Percentiles rank a stretch among this genome's conserved stretches.
These are phyloP conservation scores for Ornithoptera alexandrae DNA, from an alignment of 2,888 invertebrate species.

Conservation along the genomic window DNA sequence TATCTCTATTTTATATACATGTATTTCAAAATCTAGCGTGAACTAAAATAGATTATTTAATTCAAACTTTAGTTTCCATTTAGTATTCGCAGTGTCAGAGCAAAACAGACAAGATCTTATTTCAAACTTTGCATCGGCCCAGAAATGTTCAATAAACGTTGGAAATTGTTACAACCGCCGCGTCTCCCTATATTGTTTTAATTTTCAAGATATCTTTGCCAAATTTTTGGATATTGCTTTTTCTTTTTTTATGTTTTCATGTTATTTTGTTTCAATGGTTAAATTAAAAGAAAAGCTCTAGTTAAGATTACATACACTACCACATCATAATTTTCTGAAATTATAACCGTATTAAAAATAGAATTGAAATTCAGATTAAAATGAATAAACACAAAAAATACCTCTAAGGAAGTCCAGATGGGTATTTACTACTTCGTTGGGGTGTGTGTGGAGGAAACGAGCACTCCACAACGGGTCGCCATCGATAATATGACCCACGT, in stretches of 20 bases:
- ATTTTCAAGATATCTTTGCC: constrained; percentile 25
- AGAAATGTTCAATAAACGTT: constrained; percentile 28
- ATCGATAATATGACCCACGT: constrained; percentile 87
- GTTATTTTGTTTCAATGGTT: neutral
- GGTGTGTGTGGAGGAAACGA: constrained; percentile 88
- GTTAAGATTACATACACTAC: neutral
- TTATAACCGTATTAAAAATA: no score
- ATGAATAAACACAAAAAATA: constrained; percentile 42
- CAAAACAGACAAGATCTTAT: constrained; percentile 24
- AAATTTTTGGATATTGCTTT: constrained; percentile 7
- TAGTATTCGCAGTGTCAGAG: constrained; percentile 10
- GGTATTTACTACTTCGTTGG: constrained; percentile 87
- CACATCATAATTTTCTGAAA: no score
- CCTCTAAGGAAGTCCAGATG: constrained; percentile 91
- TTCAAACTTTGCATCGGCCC: constrained; percentile 27
- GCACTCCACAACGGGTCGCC: constrained; percentile 95
- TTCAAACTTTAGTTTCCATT: constrained; percentile 17
- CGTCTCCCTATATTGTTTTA: constrained; percentile 26
- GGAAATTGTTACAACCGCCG: constrained; percentile 24
- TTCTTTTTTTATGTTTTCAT: neutral
- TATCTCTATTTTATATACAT: neutral
- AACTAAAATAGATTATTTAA: constrained; percentile 8
- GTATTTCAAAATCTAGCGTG: neutral
- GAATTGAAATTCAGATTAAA: neutral
- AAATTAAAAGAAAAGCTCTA: neutral